Evolutionary conservation across 1,140 invertebrate species (phyloP).

Genomic region (Danaus melanippus): DNA sequence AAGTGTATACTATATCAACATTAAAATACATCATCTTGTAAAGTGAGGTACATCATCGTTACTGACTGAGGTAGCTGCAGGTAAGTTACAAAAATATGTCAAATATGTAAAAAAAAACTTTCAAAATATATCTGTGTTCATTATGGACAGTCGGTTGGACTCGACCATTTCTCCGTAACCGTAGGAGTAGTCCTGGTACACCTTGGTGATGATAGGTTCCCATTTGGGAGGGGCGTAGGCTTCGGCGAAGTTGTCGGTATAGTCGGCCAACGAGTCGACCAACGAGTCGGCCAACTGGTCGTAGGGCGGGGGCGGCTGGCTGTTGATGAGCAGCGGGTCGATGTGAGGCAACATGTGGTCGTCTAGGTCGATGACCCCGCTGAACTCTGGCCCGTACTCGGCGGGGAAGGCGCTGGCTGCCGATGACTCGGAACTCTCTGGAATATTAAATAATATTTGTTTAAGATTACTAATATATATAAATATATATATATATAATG

Average conservation of each 20-base stretch:
- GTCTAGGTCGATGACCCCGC: conserved; percentile 34
- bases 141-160: conserved; percentile 26
- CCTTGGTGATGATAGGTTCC: conserved; percentile 38
- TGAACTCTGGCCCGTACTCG: conserved; percentile 59
- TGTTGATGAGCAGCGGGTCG: conserved; percentile 43
- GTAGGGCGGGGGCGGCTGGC: conserved; percentile 4
- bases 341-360: conserved; percentile 51
- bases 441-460: background rate
- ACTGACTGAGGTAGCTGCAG: conserved; percentile 54
- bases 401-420: conserved; percentile 17
- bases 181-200: conserved; percentile 25
- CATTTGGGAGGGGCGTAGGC: conserved; percentile 16
- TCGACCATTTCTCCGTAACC: conserved; percentile 28
- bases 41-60: conserved; percentile 63
- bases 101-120: conserved; percentile 30
- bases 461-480: background rate
- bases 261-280: conserved; percentile 2
- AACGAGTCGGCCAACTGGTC: background rate
- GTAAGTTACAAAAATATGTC: conserved; percentile 30
- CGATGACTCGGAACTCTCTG: too few species aligned
- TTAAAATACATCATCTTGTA: conserved; percentile 60
- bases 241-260: conserved; percentile 3
- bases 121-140: conserved; percentile 50
- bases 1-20: conserved; percentile 54
- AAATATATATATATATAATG: too few species aligned